These are phyloP conservation scores for Leuciscus waleckii DNA, from an alignment of 2,797 vertebrate species.

Conservation along the genomic window DNA sequence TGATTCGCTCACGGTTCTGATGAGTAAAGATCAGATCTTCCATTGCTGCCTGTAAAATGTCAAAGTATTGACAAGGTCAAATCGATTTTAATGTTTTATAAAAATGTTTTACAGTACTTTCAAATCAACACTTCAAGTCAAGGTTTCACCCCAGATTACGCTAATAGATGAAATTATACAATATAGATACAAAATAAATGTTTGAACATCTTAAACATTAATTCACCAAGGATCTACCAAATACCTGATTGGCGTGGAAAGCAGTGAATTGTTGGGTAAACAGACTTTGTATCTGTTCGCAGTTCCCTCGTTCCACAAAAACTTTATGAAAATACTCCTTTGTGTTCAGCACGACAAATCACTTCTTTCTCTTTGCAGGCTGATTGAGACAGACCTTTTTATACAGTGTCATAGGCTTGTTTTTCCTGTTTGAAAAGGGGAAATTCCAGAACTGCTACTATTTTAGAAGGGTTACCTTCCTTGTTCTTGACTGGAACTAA, in stretches of 20 bases:
- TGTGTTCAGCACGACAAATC: background rate
- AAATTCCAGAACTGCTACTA: slow-evolving; percentile 3
- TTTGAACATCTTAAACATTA: background rate
- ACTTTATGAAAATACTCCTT: background rate
- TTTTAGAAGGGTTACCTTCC: background rate
- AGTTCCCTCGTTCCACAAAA: background rate
- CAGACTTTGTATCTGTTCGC: background rate
- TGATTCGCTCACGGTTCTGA: slow-evolving; percentile 85
- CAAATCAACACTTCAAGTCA: background rate
- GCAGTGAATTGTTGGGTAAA: background rate
- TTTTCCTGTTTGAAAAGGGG: slow-evolving; percentile 39
- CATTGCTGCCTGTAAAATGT: slow-evolving; percentile 59
- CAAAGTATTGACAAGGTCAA: background rate
- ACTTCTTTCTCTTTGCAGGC: background rate
- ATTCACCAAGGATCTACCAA: background rate
- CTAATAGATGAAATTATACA: background rate
- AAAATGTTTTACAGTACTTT: background rate
- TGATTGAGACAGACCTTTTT: background rate
- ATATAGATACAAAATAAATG: background rate
- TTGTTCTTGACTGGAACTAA: background rate
- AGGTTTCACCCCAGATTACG: background rate
- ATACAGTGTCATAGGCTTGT: background rate
- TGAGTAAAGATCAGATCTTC: slow-evolving; percentile 76
- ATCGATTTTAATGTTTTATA: background rate
- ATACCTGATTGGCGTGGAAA: slow-evolving; percentile 16